Conservation (phyloP, 2,113 vertebrate species). For the Prionailurus viverrinus region DNA sequence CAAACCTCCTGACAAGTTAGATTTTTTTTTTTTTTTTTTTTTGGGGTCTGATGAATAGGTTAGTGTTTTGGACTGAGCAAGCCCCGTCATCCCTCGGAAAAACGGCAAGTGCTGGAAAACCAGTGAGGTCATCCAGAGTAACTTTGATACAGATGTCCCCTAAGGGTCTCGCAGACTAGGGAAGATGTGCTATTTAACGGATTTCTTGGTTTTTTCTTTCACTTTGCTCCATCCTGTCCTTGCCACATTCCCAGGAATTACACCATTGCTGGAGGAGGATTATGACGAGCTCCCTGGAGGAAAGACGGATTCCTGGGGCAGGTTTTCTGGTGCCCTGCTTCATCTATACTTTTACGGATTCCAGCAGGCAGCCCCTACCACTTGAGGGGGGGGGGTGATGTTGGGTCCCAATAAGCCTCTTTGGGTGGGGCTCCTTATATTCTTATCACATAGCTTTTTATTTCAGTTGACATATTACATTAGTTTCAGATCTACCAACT, state of each 20-base stretch:
- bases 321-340: neutral
- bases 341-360: neutral
- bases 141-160: neutral
- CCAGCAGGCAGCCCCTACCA: neutral
- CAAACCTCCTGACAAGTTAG: neutral
- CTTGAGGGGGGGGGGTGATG: neutral
- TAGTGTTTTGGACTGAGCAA: no score
- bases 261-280: accelerated
- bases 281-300: neutral
- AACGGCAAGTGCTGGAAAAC: neutral
- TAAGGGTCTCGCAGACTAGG: neutral
- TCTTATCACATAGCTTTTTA: neutral
- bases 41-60: neutral
- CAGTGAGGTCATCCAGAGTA: no score
- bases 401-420: neutral
- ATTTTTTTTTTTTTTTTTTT: neutral
- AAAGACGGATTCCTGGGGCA: no score
- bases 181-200: neutral
- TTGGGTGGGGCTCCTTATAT: neutral
- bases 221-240: neutral
- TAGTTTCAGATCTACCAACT: neutral
- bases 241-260: neutral
- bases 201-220: neutral
- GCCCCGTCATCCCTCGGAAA: neutral
- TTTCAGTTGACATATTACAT: neutral